Evolutionary conservation across 2,113 vertebrate species (phyloP).

Genomic region (Crotalus horridus): DNA sequence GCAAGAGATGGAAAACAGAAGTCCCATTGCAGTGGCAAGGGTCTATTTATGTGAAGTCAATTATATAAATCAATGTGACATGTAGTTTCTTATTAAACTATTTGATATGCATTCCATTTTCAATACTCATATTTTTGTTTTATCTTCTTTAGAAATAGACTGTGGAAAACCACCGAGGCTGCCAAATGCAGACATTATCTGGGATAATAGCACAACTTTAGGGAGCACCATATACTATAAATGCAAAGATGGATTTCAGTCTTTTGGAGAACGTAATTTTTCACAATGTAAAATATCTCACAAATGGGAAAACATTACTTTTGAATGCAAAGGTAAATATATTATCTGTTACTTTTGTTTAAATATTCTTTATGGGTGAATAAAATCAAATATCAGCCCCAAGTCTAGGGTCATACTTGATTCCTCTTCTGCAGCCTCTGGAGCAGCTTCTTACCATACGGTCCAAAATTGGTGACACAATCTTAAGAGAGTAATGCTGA

Average conservation of each 20-base stretch:
- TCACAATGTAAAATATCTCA: slow-evolving; percentile 67
- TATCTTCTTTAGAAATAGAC: slow-evolving; percentile 65
- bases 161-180: slow-evolving; percentile 70
- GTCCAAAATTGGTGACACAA: background rate
- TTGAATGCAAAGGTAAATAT: slow-evolving; percentile 73
- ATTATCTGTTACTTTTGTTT: background rate
- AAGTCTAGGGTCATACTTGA: background rate
- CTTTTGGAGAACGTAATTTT: slow-evolving; percentile 63
- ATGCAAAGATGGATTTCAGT: slow-evolving; percentile 73
- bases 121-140: slow-evolving; percentile 9
- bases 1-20: background rate
- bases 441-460: background rate
- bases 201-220: slow-evolving; percentile 66
- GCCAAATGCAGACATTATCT: slow-evolving; percentile 66
- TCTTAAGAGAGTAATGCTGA: background rate
- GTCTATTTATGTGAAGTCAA: background rate
- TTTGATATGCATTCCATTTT: background rate
- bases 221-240: slow-evolving; percentile 68
- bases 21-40: too few species aligned
- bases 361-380: background rate
- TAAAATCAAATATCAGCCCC: background rate
- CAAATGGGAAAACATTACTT: slow-evolving; percentile 67
- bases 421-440: background rate
- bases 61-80: rapidly evolving
- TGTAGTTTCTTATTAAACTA: background rate